Percentiles rank a stretch among this genome's conserved stretches.
phyloP scores from a whole-genome alignment of 2,888 invertebrate species.

The Tetramorium bicarinatum region DNA sequence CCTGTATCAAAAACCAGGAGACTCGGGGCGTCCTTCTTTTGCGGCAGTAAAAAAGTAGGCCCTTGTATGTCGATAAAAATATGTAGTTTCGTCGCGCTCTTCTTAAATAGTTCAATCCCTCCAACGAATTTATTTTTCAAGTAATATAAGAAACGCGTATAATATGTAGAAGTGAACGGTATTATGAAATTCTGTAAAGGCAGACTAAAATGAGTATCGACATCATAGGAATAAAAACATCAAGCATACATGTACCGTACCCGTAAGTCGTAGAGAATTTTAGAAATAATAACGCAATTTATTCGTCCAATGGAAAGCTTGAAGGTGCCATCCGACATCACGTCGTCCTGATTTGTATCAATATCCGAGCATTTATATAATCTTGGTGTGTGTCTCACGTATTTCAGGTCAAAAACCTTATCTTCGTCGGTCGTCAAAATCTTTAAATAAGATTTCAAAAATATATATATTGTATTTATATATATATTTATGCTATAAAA shows the following conservation, averaged over 20 bases:
- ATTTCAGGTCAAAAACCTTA: conserved; percentile 93
- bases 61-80: conserved; percentile 91
- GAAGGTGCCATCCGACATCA: conserved; percentile 91
- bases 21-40: conserved; percentile 93
- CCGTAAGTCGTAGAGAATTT: conserved; percentile 89
- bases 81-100: conserved; percentile 88
- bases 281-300: conserved; percentile 91
- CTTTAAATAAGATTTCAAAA: conserved; percentile 85
- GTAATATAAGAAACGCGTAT: conserved; percentile 64
- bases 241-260: conserved; percentile 82
- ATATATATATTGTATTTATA: background rate
- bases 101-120: conserved; percentile 87
- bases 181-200: conserved; percentile 88
- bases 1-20: conserved; percentile 92
- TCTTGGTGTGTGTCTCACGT: conserved; percentile 90
- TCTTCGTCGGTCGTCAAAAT: conserved; percentile 93
- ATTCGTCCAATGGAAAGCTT: conserved; percentile 91
- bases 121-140: conserved; percentile 70
- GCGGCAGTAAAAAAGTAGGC: conserved; percentile 92
- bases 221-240: background rate
- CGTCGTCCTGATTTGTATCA: conserved; percentile 86
- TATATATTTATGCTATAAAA: background rate
- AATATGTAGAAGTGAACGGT: conserved; percentile 85
- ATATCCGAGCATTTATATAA: conserved; percentile 87
- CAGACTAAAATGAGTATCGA: background rate